Evolutionary conservation across 2,888 invertebrate genomes (phyloP).

Genomic region (Tridacna gigas): DNA sequence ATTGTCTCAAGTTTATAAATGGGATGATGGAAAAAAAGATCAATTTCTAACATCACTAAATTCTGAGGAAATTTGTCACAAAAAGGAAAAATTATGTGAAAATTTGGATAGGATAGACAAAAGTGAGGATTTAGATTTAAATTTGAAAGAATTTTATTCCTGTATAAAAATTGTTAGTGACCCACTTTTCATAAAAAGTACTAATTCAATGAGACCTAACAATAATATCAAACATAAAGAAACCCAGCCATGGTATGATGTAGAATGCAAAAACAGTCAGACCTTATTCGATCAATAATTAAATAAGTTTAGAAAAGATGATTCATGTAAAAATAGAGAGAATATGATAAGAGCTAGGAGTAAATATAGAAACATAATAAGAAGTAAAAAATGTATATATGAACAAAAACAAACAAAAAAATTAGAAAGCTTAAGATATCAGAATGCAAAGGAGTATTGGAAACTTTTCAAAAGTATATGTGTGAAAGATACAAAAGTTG

Average conservation of each 20-base stretch:
- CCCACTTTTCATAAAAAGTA: neutral
- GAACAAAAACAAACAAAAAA: constrained; percentile 14
- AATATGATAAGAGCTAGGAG: constrained; percentile 8
- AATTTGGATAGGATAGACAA: neutral
- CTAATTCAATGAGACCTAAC: neutral
- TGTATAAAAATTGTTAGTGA: neutral
- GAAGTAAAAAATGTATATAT: constrained; percentile 13
- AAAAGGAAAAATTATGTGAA: neutral
- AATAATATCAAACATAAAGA: no score
- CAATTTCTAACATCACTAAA: neutral
- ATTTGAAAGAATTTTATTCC: neutral
- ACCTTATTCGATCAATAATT: no score
- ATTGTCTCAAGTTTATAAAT: neutral
- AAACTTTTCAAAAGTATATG: constrained; percentile 22
- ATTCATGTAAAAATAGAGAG: no score
- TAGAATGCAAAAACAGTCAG: neutral
- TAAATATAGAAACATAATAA: constrained; percentile 11
- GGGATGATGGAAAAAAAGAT: neutral
- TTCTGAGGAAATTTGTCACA: neutral
- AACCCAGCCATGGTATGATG: neutral
- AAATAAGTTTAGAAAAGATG: no score
- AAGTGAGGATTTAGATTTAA: neutral
- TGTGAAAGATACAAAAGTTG: neutral
- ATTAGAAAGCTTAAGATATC: neutral
- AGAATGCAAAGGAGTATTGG: constrained; percentile 44